A percentile compares a stretch with the other conserved stretches of the same genome.
Conservation (phyloP, 2,888 invertebrate species). For the Ditylenchus weischeri region DNA sequence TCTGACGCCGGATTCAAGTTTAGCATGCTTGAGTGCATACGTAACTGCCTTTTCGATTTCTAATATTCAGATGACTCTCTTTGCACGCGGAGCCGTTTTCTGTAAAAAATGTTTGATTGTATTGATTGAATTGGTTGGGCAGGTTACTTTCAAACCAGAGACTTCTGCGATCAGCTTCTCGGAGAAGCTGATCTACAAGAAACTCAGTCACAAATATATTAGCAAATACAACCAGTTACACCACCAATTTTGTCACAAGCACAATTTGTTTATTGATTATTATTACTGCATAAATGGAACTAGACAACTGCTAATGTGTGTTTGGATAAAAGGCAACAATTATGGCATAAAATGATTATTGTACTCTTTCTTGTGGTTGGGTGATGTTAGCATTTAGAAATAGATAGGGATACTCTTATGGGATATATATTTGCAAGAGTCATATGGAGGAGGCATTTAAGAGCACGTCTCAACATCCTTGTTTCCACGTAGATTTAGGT, state of each 20-base stretch:
- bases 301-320: neutral
- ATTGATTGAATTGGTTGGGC: constrained; percentile 42
- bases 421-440: too few species aligned
- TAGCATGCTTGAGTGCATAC: too few species aligned
- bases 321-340: neutral
- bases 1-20: too few species aligned
- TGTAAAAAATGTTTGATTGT: constrained; percentile 38
- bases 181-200: neutral
- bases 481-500: constrained; percentile 30
- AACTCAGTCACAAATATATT: neutral
- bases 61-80: constrained; percentile 40
- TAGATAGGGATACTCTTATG: too few species aligned
- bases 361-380: too few species aligned
- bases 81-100: constrained; percentile 42
- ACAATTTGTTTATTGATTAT: too few species aligned
- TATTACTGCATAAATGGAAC: too few species aligned
- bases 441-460: constrained; percentile 11
- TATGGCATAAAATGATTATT: too few species aligned
- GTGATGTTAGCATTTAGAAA: too few species aligned
- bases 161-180: neutral
- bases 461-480: constrained; percentile 32
- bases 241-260: neutral
- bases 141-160: neutral
- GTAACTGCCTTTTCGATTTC: too few species aligned
- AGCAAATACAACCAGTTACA: neutral